Conservation (phyloP, 2,888 invertebrate species). For the Scelioninae gen. 2 region DNA sequence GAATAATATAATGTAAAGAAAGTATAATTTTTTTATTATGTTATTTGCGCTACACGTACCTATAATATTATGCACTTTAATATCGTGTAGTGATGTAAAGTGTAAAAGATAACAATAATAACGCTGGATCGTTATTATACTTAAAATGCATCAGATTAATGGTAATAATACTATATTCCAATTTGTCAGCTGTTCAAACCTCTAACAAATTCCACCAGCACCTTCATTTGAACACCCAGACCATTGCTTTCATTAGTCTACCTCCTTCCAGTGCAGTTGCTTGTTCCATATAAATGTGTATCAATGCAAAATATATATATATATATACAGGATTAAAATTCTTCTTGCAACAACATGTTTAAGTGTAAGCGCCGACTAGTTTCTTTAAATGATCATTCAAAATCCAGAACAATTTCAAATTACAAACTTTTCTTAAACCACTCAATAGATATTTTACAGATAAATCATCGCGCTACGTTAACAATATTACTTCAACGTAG, state of each 20-base stretch:
- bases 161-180: slow-evolving; percentile 33
- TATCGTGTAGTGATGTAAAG: background rate
- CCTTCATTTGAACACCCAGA: background rate
- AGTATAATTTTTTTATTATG: no score
- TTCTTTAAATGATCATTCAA: slow-evolving; percentile 28
- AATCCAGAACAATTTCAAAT: slow-evolving; percentile 15
- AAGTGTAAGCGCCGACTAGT: slow-evolving; percentile 58
- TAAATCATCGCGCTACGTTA: no score
- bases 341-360: slow-evolving; percentile 36
- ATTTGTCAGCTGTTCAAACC: slow-evolving; percentile 13
- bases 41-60: no score
- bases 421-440: slow-evolving; percentile 13
- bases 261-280: background rate
- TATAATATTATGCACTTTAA: no score
- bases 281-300: slow-evolving; percentile 5
- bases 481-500: background rate
- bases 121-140: slow-evolving; percentile 1
- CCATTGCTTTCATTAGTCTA: background rate
- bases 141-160: slow-evolving; percentile 27
- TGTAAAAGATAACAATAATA: background rate
- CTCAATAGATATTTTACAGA: no score
- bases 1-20: no score
- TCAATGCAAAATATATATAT: background rate
- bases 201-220: slow-evolving; percentile 53
- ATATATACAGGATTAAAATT: slow-evolving; percentile 42